Conservation (phyloP, 1,140 invertebrate genomes). For the Drosophila rufa region DNA sequence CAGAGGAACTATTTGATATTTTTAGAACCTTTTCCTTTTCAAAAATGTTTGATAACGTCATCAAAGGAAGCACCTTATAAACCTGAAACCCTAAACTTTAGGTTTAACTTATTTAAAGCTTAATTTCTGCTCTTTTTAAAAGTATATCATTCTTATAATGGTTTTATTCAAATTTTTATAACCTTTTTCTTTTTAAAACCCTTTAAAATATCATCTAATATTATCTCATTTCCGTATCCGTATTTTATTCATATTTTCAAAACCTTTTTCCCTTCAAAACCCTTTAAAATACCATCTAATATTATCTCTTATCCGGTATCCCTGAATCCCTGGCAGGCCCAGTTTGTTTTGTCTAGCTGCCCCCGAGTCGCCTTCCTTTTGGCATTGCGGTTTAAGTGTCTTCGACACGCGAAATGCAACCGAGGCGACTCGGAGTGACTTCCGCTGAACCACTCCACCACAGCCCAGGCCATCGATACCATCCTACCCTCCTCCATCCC, state of each 20-base stretch:
- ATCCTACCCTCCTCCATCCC: not conserved
- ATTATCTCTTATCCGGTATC: not conserved
- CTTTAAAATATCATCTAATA: not conserved
- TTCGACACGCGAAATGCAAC: slow-evolving; percentile 79
- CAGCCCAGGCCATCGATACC: slow-evolving; percentile 14
- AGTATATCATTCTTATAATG: not conserved
- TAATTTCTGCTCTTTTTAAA: not conserved
- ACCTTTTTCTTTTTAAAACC: not conserved
- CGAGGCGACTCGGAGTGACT: slow-evolving; percentile 41
- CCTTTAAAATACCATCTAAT: not conserved
- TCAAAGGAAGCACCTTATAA: no score
- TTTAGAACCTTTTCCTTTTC: no score
- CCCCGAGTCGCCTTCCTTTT: slow-evolving; percentile 49
- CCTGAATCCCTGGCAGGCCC: slow-evolving; percentile 22
- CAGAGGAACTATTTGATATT: no score
- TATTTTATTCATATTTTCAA: not conserved
- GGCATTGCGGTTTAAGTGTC: slow-evolving; percentile 81
- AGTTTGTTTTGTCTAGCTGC: slow-evolving; percentile 47
- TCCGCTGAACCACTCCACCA: slow-evolving; percentile 6
- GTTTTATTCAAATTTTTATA: not conserved
- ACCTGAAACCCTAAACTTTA: no score
- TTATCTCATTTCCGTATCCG: not conserved
- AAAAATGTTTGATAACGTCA: no score
- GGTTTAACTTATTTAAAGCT: not conserved
- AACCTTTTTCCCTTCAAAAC: not conserved